Evolutionary conservation across 2,888 invertebrate genomes (phyloP).

Genomic region (Lasiommata megera): DNA sequence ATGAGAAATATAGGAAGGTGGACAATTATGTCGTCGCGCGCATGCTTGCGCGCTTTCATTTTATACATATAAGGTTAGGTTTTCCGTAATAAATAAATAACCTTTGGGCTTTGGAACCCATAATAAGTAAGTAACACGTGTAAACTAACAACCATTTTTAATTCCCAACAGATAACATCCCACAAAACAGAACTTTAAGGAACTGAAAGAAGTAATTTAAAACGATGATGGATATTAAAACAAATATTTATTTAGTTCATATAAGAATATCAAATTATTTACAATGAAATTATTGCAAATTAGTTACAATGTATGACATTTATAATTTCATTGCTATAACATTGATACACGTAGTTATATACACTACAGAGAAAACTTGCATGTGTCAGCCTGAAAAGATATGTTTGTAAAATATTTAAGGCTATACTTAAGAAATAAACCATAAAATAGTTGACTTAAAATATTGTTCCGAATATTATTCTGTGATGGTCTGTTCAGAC

Average conservation of each 20-base stretch:
- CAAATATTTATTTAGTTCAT: constrained; percentile 79
- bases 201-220: constrained; percentile 35
- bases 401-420: constrained; percentile 70
- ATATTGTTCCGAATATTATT: constrained; percentile 75
- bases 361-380: constrained; percentile 81
- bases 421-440: constrained; percentile 74
- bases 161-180: constrained; percentile 36
- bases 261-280: constrained; percentile 78
- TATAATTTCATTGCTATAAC: constrained; percentile 76
- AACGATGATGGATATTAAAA: constrained; percentile 68
- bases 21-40: too few relatives aligned
- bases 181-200: constrained; percentile 44
- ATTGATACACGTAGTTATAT: constrained; percentile 69
- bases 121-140: not conserved
- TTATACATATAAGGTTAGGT: too few relatives aligned
- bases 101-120: too few relatives aligned
- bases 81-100: too few relatives aligned
- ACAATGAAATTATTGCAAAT: constrained; percentile 78
- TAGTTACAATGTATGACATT: constrained; percentile 60
- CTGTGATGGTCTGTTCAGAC: constrained; percentile 31
- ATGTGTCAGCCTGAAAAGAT: constrained; percentile 75
- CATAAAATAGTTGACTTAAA: constrained; percentile 57
- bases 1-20: too few relatives aligned
- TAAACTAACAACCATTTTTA: not conserved
- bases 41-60: too few relatives aligned